Percentiles rank a stretch among this genome's conserved stretches.
Evolutionary conservation across 2,113 vertebrate species (phyloP).

Genomic region (Syrrhaptes paradoxus): DNA sequence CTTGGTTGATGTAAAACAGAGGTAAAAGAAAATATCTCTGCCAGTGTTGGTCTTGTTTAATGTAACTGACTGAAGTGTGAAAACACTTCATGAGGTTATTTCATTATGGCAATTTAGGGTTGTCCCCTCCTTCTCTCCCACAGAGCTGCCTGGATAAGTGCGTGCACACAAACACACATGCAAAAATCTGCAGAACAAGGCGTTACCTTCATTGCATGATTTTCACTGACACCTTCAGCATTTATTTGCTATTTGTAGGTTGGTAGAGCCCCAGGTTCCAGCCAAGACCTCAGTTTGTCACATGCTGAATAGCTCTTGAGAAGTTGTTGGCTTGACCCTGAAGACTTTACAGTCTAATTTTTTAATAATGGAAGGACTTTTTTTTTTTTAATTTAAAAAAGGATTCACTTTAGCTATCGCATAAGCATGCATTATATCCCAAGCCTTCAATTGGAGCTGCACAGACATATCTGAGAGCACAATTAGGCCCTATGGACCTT

Average conservation of each 20-base stretch:
- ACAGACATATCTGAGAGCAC: constrained; percentile 34
- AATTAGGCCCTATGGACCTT: constrained; percentile 62
- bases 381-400: constrained; percentile 10
- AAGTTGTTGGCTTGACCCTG: constrained; percentile 4
- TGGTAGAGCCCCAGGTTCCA: neutral
- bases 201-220: neutral
- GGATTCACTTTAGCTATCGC: neutral
- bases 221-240: neutral
- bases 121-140: neutral
- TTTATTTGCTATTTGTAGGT: neutral
- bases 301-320: neutral
- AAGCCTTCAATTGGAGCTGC: constrained; percentile 1
- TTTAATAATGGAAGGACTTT: constrained; percentile 29
- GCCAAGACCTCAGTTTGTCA: neutral
- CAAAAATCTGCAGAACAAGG: neutral
- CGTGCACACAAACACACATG: accelerated
- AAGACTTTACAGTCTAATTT: constrained; percentile 12
- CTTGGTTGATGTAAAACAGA: neutral
- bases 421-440: constrained; percentile 29
- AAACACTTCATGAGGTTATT: neutral
- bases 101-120: neutral
- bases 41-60: neutral
- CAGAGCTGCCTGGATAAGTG: neutral
- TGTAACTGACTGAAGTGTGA: neutral
- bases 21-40: neutral